Evolutionary conservation across 2,797 vertebrate genomes (phyloP), one percentile per base, ranked within the genome.

Genomic region (Catostomus latipinnis): DNA sequence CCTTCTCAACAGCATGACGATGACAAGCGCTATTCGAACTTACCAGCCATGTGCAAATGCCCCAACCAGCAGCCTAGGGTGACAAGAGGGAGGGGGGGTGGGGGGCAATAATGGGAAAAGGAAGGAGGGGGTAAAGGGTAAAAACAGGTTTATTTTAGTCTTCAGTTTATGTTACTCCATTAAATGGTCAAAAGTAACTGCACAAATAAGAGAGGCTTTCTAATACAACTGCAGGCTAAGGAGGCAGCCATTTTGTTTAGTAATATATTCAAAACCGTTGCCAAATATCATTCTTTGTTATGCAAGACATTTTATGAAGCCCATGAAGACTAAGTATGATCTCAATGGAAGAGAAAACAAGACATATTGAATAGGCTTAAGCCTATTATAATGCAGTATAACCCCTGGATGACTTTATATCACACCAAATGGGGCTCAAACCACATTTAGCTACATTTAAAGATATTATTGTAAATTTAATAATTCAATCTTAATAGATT

Each of bases 41-140:
- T 82, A 87, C 80, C 84, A 84, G 84, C 81, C 74, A 61, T 81
- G 86, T 81, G 77, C 76, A 84, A 87, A 84, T 79, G 65, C 78
- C 84, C 82, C 72, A 81, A 85, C 84, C 81, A 75, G 86, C 82
- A 82, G 80, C 82, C 78, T 84, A 81, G 74, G 76, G 78, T 43
- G 48, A 81, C 77, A 81, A 79, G 45, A 68, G n/a, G 22, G 18
- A 1, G 18, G 18, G 18, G 18, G 18, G 18, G 18, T 22, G 18
- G 71, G 46, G 22, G 34, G 58, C 56, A 78, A 48, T 63, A 52
- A 78, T 48, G 62, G 68, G 50, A 49, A 54, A 13, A 62, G 18
- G 49, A 12, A 52, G 53, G 10, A 8, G 49, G 69, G 16, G 49
- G 22, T 22, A 22, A 22, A 22, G 53, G 53, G 58, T 13, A 61